Evolutionary conservation across 2,113 vertebrate genomes (phyloP).

Genomic region (Brevimyrus niger): DNA sequence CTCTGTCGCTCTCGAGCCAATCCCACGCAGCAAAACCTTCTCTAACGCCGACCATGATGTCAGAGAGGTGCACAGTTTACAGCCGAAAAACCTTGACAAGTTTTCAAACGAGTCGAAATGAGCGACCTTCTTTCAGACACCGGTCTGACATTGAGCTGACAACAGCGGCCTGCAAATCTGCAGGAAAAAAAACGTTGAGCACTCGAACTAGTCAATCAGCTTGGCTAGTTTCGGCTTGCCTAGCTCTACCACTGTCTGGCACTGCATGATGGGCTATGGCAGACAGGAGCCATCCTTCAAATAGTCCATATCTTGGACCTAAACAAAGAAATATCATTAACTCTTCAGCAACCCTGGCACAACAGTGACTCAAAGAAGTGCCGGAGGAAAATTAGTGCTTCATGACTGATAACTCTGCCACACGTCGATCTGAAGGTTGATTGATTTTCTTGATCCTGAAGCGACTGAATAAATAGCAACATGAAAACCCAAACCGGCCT

Average conservation of each 20-base stretch:
- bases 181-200: background rate
- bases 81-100: background rate
- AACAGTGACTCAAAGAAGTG: constrained; percentile 1
- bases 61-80: background rate
- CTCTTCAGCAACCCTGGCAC: background rate
- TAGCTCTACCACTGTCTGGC: background rate
- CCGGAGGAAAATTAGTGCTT: background rate
- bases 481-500: background rate
- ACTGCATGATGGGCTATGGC: constrained; percentile 2
- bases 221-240: background rate
- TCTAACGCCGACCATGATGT: background rate
- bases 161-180: background rate
- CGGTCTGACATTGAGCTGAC: background rate
- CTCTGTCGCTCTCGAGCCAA: background rate
- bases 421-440: background rate
- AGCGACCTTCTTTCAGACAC: background rate
- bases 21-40: background rate
- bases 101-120: background rate
- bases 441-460: background rate
- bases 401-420: background rate
- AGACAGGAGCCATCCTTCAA: background rate
- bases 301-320: background rate
- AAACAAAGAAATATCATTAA: background rate
- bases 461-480: background rate
- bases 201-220: background rate